Evolutionary conservation across 2,888 invertebrate genomes (phyloP).

Genomic region (Heliconius aoede): DNA sequence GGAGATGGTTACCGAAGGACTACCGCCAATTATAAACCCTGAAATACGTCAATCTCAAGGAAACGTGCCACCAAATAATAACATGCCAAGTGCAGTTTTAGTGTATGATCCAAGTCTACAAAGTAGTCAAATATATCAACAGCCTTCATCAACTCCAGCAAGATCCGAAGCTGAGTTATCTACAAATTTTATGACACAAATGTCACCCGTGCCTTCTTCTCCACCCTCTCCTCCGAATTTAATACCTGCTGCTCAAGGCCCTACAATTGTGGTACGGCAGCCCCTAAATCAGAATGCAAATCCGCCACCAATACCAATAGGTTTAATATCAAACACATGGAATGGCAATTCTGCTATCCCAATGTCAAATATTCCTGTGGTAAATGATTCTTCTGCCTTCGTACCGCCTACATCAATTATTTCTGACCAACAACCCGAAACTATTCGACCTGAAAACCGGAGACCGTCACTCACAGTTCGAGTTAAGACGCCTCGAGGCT

Average conservation of each 20-base stretch:
- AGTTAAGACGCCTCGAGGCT: conserved; percentile 67
- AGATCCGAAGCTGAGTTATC: neutral
- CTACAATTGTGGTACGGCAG: conserved; percentile 14
- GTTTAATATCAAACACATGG: conserved; percentile 10
- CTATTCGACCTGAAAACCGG: conserved; percentile 29
- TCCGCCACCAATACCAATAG: neutral
- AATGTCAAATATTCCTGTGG: conserved; percentile 29
- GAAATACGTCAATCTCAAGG: conserved; percentile 43
- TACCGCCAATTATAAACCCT: conserved; percentile 26
- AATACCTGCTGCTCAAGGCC: conserved; percentile 17
- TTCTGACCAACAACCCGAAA: conserved; percentile 34
- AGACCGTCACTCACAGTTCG: conserved; percentile 61
- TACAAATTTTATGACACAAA: conserved; percentile 20
- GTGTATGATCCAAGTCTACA: conserved; percentile 38
- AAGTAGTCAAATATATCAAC: conserved; percentile 27
- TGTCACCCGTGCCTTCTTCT: conserved; percentile 7
- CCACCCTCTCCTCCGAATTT: conserved; percentile 22
- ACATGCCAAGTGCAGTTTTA: conserved; percentile 36
- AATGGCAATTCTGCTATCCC: conserved; percentile 32
- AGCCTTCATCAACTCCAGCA: conserved; percentile 30
- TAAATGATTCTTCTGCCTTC: conserved; percentile 19
- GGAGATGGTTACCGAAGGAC: conserved; percentile 23
- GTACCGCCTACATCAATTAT: conserved; percentile 20
- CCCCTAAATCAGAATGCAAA: conserved; percentile 1
- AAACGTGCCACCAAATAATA: conserved; percentile 28